phyloP scores from a whole-genome alignment of 2,888 invertebrate species.

The Tanytarsus gracilentus region DNA sequence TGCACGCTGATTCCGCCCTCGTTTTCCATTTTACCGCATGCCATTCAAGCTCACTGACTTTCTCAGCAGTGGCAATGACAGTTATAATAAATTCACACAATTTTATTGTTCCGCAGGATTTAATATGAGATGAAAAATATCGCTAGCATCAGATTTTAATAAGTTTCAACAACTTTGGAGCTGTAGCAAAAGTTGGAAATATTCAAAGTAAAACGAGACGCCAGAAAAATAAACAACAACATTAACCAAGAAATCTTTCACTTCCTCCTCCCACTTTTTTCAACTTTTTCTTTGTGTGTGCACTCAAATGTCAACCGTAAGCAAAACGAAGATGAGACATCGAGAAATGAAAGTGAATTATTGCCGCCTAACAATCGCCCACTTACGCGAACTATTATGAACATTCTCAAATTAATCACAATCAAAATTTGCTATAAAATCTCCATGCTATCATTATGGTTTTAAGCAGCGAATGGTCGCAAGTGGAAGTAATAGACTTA shows the following conservation, averaged over 20 bases:
- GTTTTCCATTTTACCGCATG: not conserved
- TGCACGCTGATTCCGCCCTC: not conserved
- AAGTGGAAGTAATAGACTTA: conserved; percentile 98
- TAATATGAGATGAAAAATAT: not conserved
- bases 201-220: too few species aligned
- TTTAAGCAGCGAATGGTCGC: conserved; percentile 98
- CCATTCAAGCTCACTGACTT: not conserved
- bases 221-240: too few species aligned
- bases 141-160: not conserved
- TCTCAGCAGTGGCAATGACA: not conserved
- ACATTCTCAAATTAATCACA: conserved; percentile 10
- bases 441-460: conserved; percentile 47
- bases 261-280: not conserved
- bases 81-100: not conserved
- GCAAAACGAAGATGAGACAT: not conserved
- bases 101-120: not conserved
- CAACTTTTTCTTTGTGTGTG: not conserved
- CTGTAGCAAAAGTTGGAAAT: too few species aligned
- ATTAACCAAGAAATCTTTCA: too few species aligned
- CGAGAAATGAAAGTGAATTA: not conserved
- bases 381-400: conserved; percentile 3
- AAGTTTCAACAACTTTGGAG: not conserved
- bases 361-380: not conserved
- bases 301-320: not conserved
- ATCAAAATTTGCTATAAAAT: conserved; percentile 24